phyloP scores from a whole-genome alignment of 2,888 invertebrate genomes.

The Nephrotoma appendiculata region DNA sequence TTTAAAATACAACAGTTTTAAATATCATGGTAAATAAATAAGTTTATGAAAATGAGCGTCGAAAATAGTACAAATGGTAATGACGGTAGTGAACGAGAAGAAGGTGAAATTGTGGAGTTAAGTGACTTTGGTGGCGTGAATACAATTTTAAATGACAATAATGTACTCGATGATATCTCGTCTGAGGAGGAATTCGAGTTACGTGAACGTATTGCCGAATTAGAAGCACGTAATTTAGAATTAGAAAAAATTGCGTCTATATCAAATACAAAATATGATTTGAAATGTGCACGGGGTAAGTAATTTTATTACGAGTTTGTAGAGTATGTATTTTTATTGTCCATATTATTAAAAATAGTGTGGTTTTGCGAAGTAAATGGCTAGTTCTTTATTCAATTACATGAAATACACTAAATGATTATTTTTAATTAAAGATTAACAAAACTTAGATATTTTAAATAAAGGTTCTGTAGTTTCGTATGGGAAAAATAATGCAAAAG shows the following conservation, averaged over 20 bases:
- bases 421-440: not conserved
- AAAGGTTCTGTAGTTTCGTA: slow-evolving; percentile 1
- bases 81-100: slow-evolving; percentile 9
- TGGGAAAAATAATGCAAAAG: not conserved
- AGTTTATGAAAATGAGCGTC: not conserved
- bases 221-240: slow-evolving; percentile 30
- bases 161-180: slow-evolving; percentile 26
- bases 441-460: slow-evolving; percentile 1
- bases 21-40: not conserved
- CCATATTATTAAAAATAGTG: not conserved
- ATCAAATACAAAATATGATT: slow-evolving; percentile 15
- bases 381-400: not conserved
- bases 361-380: not conserved
- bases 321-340: not conserved
- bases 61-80: not conserved
- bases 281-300: not conserved
- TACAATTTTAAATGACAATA: slow-evolving; percentile 25
- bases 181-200: slow-evolving; percentile 29
- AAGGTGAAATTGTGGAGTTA: slow-evolving; percentile 15
- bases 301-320: not conserved
- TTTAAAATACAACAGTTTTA: not conserved
- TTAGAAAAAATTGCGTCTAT: slow-evolving; percentile 28
- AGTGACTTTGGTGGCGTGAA: slow-evolving; percentile 23
- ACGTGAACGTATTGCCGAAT: slow-evolving; percentile 26
- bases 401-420: not conserved